phyloP scores from a whole-genome alignment of 92 coral and sea anemone genomes.

The Parazoanthus darwini region DNA sequence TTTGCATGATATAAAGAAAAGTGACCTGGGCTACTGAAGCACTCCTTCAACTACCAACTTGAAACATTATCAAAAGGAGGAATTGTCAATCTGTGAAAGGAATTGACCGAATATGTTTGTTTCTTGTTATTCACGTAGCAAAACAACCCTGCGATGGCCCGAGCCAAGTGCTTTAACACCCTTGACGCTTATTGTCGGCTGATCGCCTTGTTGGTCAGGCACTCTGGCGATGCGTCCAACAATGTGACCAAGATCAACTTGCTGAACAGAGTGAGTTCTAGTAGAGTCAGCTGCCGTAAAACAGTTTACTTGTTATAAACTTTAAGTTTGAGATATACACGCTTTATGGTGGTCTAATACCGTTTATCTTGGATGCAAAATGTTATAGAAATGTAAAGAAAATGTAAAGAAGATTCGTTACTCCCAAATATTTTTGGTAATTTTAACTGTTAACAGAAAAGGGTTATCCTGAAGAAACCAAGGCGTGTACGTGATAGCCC shows the following conservation, averaged over 20 bases:
- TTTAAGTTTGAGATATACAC: not conserved
- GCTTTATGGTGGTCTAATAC: not conserved
- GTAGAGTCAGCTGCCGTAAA: not conserved
- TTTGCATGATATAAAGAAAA: too few relatives aligned
- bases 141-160: conserved; percentile 83
- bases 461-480: too few relatives aligned
- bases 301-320: not conserved
- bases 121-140: conserved; percentile 53
- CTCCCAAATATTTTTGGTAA: too few relatives aligned
- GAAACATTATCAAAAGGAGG: too few relatives aligned
- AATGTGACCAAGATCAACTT: conserved; percentile 96
- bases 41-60: too few relatives aligned
- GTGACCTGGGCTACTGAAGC: too few relatives aligned
- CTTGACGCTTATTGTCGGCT: conserved; percentile 95
- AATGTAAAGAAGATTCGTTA: too few relatives aligned
- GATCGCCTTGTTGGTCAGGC: conserved; percentile 91
- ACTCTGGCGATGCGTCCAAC: conserved; percentile 95
- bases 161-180: conserved; percentile 93
- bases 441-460: too few relatives aligned
- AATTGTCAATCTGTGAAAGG: too few relatives aligned
- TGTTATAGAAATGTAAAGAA: not conserved
- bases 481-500: too few relatives aligned
- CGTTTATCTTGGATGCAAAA: not conserved
- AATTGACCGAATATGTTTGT: too few relatives aligned
- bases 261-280: conserved; percentile 80